A percentile compares a stretch with the other conserved stretches of the same genome.
Evolutionary conservation across 2,888 invertebrate species (phyloP).

Genomic region (Agonopterix alstromeriana): DNA sequence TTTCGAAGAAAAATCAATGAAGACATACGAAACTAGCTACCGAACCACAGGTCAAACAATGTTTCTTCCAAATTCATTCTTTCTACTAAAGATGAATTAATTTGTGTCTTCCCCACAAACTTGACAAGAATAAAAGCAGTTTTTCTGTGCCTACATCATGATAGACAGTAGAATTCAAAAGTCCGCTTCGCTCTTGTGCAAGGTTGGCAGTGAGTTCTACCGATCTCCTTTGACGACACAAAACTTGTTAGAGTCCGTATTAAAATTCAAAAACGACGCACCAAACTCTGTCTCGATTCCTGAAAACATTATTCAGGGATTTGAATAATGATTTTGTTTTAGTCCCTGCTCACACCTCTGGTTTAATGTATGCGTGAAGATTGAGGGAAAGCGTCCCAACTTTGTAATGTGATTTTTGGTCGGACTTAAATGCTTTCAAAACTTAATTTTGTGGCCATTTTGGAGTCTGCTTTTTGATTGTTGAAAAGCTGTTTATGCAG

Average conservation of each 20-base stretch:
- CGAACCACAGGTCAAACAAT: too few relatives aligned
- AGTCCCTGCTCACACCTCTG: slow-evolving; percentile 51
- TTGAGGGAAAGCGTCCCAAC: slow-evolving; percentile 36
- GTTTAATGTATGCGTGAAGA: slow-evolving; percentile 69
- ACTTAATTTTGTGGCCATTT: slow-evolving; percentile 59
- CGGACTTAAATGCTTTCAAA: slow-evolving; percentile 66
- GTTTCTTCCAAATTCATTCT: too few relatives aligned
- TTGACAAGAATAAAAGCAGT: too few relatives aligned
- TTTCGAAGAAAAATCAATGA: too few relatives aligned
- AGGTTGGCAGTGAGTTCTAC: slow-evolving; percentile 29
- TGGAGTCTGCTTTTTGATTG: slow-evolving; percentile 20
- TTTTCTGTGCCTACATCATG: too few relatives aligned
- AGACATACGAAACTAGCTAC: too few relatives aligned
- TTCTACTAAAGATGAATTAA: too few relatives aligned
- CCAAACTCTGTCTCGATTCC: slow-evolving; percentile 66
- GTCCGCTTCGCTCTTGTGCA: slow-evolving; percentile 34
- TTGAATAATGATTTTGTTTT: slow-evolving; percentile 75
- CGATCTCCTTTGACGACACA: slow-evolving; percentile 71
- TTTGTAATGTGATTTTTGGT: slow-evolving; percentile 70
- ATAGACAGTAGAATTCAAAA: not conserved
- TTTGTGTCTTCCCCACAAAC: too few relatives aligned
- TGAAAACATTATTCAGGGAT: slow-evolving; percentile 74
- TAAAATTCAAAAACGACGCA: slow-evolving; percentile 76
- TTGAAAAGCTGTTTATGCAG: slow-evolving; percentile 37
- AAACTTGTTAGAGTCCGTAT: slow-evolving; percentile 74